A percentile compares a stretch with the other conserved stretches of the same genome.
phyloP scores from a whole-genome alignment of 2,113 vertebrate genomes.

The Austrofundulus limnaeus region DNA sequence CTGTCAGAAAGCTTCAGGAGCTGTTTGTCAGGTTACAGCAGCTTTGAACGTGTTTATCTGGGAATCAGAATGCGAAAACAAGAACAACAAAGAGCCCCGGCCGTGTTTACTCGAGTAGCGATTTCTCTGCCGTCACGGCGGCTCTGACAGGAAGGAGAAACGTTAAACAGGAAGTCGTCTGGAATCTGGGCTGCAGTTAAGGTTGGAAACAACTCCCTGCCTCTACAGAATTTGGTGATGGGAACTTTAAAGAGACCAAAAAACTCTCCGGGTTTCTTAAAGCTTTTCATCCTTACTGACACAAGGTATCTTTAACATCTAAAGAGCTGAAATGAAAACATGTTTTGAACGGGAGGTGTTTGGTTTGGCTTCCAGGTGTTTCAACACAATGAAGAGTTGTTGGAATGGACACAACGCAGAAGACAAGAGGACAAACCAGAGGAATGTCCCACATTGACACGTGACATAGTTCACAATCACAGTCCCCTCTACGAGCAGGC shows the following conservation, averaged over 20 bases:
- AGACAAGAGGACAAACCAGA: not conserved
- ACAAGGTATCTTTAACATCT: slow-evolving; percentile 1
- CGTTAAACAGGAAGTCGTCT: slow-evolving; percentile 71
- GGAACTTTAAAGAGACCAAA: slow-evolving; percentile 12
- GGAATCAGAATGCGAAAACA: slow-evolving; percentile 53
- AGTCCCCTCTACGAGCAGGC: slow-evolving; percentile 34
- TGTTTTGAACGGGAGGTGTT: slow-evolving; percentile 28
- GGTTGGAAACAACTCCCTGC: not conserved
- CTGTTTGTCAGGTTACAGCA: slow-evolving; percentile 53
- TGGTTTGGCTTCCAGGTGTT: not conserved
- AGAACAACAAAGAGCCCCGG: slow-evolving; percentile 53
- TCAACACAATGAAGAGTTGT: no score
- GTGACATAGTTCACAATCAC: slow-evolving; percentile 5
- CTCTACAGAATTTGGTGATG: slow-evolving; percentile 13
- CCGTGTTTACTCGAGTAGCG: slow-evolving; percentile 54
- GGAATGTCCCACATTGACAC: slow-evolving; percentile 5
- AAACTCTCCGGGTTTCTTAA: slow-evolving; percentile 17
- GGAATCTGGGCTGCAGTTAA: slow-evolving; percentile 36
- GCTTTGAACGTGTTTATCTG: slow-evolving; percentile 70
- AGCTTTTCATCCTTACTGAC: slow-evolving; percentile 10
- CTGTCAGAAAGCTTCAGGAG: slow-evolving; percentile 71
- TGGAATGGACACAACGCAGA: not conserved
- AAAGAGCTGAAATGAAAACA: slow-evolving; percentile 20
- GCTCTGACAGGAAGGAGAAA: slow-evolving; percentile 64
- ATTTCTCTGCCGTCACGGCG: slow-evolving; percentile 49